Evolutionary conservation across 2,797 vertebrate genomes (phyloP).

Genomic region (Syndactyla subalaris): DNA sequence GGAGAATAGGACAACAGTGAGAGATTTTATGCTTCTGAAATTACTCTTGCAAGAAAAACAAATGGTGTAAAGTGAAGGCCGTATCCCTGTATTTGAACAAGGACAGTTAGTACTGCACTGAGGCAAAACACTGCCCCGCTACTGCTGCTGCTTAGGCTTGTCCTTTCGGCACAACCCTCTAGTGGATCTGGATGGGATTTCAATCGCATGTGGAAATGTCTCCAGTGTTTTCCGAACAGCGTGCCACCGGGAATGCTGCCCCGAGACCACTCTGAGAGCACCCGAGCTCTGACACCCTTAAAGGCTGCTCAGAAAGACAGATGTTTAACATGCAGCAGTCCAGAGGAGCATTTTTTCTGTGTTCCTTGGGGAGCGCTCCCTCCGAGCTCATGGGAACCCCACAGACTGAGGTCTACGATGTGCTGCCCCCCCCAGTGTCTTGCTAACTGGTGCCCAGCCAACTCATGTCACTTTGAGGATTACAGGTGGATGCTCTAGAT

Average conservation of each 20-base stretch:
- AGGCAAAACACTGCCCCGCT: neutral
- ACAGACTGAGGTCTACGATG: accelerated
- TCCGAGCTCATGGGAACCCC: neutral
- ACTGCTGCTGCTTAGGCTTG: neutral
- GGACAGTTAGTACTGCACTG: neutral
- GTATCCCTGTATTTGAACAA: neutral
- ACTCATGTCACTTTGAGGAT: accelerated
- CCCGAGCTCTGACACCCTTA: neutral
- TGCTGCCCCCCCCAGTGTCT: neutral
- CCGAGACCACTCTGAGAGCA: accelerated
- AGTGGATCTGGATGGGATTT: conserved; percentile 50
- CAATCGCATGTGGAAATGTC: neutral
- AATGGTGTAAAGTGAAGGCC: neutral
- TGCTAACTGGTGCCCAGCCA: neutral
- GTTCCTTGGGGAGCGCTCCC: neutral
- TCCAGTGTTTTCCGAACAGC: accelerated
- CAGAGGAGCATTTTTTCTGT: neutral
- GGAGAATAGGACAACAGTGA: neutral
- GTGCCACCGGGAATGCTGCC: neutral
- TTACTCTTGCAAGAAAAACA: neutral
- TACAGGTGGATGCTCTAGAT: neutral
- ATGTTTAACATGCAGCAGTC: neutral
- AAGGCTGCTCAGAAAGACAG: neutral
- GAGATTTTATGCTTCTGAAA: neutral
- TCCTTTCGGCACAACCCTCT: conserved; percentile 32